Conservation (phyloP, 1,140 invertebrate genomes). For the Rhopalosiphum padi region DNA sequence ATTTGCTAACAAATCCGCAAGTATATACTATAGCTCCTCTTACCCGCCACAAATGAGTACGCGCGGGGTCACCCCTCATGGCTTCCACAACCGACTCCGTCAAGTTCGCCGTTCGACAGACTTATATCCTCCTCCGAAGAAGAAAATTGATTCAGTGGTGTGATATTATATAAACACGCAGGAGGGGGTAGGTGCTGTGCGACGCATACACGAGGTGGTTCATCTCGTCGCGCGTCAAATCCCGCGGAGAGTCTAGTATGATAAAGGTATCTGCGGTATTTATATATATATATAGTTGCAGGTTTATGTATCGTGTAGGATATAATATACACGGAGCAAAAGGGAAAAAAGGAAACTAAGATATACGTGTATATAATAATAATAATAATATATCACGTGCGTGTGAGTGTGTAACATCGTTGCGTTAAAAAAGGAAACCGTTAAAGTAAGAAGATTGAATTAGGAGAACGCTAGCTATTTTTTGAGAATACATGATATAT, state of each 20-base stretch:
- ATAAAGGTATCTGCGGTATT: background rate
- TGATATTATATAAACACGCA: constrained; percentile 1
- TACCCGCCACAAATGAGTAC: background rate
- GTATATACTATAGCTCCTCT: background rate
- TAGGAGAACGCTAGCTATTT: background rate
- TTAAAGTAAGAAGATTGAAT: constrained; percentile 21
- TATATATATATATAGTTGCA: background rate
- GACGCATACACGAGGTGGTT: background rate
- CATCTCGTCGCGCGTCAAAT: constrained; percentile 38
- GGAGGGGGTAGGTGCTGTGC: background rate
- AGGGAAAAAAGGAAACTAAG: background rate
- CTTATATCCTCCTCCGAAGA: constrained; percentile 32
- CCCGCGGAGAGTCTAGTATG: background rate
- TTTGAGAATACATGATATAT: background rate
- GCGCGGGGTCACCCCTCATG: too few relatives aligned
- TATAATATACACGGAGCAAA: background rate
- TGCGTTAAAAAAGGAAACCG: background rate
- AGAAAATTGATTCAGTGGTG: constrained; percentile 53
- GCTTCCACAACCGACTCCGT: background rate
- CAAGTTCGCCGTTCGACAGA: background rate
- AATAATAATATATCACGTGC: background rate
- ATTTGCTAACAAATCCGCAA: constrained; percentile 56
- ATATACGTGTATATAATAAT: constrained; percentile 4
- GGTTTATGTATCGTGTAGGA: background rate
- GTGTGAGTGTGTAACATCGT: background rate